Evolutionary conservation across 2,113 vertebrate species (phyloP), one percentile per base, ranked within the genome.

Genomic region (Arenaria interpres): DNA sequence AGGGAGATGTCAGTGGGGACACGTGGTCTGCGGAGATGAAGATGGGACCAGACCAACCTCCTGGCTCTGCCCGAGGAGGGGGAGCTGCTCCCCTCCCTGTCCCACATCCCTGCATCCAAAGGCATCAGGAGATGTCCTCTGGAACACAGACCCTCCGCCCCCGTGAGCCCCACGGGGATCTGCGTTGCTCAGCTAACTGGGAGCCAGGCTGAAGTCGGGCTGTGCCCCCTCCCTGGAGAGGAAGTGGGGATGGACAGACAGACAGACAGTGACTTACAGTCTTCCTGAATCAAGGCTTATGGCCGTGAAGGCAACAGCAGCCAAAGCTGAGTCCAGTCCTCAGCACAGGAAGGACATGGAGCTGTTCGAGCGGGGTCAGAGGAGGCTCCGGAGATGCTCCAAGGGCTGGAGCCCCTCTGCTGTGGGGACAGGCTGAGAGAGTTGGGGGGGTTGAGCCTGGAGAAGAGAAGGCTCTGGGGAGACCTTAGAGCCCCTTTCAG

Each of bases 101-200:
- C 25, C 66, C 2, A 2, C 8, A 17, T 15, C 56, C 69, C 33
- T 3, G 4, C 4, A 13, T 5, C 80, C n/a, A 20, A 35, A 14
- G 39, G 19, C 24, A 4, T 0, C 0, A 5, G 62, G 83, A 41
- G 5, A 20, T n/a, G 24, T 17, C 48, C 59, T 33, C 43, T 45
- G 32, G 32, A 9, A 39, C 5, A 33, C 57, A 56, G 9, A 14
- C 12, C 22, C 19, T 33, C 46, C 25, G 1, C 14, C 27, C 33
- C 33, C 1, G 1, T 22, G 4, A 53, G 30, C 30, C 50, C 35
- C 10, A 4, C 0, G 0, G 19, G 48, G 11, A 13, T 33, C 35
- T 43, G 6, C 13, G 57, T 0, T 50, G 66, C 62, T 69, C 67
- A 74, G 54, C 6, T n/a, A 30, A n/a, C 4, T 2, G 24, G 64